phyloP scores from a whole-genome alignment of 1,140 invertebrate genomes.

The silkworm (Bombyx mori) region DNA sequence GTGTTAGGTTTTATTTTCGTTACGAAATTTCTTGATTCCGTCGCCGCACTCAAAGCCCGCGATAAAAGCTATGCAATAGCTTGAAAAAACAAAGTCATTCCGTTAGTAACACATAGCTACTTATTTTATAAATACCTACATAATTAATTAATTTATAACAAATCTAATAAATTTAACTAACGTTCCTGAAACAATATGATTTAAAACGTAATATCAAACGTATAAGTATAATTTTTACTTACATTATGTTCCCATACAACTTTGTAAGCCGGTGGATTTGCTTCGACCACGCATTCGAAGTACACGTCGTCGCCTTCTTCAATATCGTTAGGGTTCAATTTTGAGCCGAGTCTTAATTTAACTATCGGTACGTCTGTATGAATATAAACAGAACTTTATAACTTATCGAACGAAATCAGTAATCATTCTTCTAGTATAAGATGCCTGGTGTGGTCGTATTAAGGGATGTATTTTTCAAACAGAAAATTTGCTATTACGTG shows the following conservation, averaged over 20 bases:
- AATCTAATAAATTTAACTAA: too few relatives aligned
- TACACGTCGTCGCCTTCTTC: slow-evolving; percentile 91
- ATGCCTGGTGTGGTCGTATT: neutral
- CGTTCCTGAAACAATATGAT: too few relatives aligned
- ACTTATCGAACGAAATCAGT: neutral
- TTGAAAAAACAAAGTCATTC: too few relatives aligned
- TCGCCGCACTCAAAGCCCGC: too few relatives aligned
- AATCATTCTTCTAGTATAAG: neutral
- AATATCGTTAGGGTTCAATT: slow-evolving; percentile 85
- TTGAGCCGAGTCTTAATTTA: slow-evolving; percentile 75
- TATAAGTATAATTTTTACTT: slow-evolving; percentile 48
- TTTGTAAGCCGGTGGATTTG: slow-evolving; percentile 84
- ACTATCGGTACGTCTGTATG: slow-evolving; percentile 83
- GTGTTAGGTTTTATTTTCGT: too few relatives aligned
- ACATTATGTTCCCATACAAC: slow-evolving; percentile 87
- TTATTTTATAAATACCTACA: too few relatives aligned
- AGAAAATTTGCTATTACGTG: too few relatives aligned
- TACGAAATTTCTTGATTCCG: too few relatives aligned
- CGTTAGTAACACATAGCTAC: too few relatives aligned
- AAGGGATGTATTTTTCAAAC: neutral
- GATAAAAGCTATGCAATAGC: too few relatives aligned
- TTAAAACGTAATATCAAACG: too few relatives aligned
- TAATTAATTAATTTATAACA: too few relatives aligned
- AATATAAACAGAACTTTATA: slow-evolving; percentile 1
- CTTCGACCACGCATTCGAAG: slow-evolving; percentile 86